Conservation (phyloP, 2,113 vertebrate species). For the Microcebus lehilahytsara region DNA sequence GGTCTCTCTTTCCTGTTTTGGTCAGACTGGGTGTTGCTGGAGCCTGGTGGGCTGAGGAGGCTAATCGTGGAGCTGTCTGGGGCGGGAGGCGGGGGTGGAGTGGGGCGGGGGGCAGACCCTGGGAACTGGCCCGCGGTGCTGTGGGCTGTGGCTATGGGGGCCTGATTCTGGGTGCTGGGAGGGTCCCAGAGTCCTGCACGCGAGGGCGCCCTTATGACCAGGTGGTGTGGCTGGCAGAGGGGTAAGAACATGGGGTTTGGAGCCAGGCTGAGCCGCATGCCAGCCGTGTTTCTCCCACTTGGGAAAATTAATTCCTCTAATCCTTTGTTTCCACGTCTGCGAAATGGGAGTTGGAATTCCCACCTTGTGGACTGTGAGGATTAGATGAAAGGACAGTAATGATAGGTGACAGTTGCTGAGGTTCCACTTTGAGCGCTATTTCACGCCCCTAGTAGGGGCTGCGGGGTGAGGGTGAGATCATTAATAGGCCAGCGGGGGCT, state of each 20-base stretch:
- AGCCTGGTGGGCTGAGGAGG: not conserved
- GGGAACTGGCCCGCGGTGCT: not conserved
- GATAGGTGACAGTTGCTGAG: fast-evolving
- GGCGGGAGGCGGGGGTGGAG: no score
- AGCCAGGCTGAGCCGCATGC: not conserved
- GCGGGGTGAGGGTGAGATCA: fast-evolving
- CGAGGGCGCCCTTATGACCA: not conserved
- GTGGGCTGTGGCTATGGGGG: not conserved
- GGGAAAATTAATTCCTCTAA: not conserved
- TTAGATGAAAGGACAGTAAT: not conserved
- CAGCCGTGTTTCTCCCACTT: not conserved
- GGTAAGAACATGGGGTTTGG: not conserved
- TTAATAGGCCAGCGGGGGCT: no score
- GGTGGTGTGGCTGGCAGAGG: not conserved
- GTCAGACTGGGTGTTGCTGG: not conserved
- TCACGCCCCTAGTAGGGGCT: not conserved
- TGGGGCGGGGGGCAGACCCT: not conserved
- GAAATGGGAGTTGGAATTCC: conserved; percentile 4
- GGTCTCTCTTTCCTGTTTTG: not conserved
- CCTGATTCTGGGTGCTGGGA: fast-evolving
- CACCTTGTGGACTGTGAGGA: not conserved
- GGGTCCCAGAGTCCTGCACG: not conserved
- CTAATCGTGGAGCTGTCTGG: not conserved
- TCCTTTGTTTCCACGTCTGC: conserved; percentile 10
- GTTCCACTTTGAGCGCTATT: fast-evolving